Base-by-base conservation (phyloP, 2,797 vertebrate species). In the Xenopus petersii region DNA sequence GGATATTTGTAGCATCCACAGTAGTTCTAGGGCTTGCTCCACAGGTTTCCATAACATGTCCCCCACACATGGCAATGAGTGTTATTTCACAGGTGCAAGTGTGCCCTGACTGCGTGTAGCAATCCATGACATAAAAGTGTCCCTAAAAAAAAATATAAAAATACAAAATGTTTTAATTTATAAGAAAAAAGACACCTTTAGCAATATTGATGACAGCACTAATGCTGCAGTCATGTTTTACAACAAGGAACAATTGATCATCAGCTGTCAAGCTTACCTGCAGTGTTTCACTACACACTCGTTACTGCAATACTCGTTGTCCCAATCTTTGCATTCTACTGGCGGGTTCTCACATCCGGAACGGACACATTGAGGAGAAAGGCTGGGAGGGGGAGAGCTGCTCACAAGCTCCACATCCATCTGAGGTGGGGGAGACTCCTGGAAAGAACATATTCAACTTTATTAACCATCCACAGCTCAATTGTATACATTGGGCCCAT, bases 211-310 rank as follows among this genome's bases (percentile, higher is more conserved):
- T 46, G 12, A 46, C 3, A 13, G 8, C 33, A 12, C 10, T 46
- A 59, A n/a, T 46, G 42, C 13, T 42, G 10, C 12, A 61, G 59
- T 3, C 16, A 13, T 10, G 1, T 46, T 7, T n/a, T 12, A 26
- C 36, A 42, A 42, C 4, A 42, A 42, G 36, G 36, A 42, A 42
- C 36, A 21, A 33, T 5, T 4, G 8, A 59, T n/a, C 1, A n/a
- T 11, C 12, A 42, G 13, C 3, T 58, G 15, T 3, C 7, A 26
- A 0, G 75, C 92, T 73, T 67, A 97, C 95, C 93, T 94, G 94
- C 95, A 97, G 82, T 97, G 95, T 5, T 92, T 94, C 67, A 95
- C 95, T 15, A 97, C 94, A 76, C 95, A 97, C 87, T 97, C 94
- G 13, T 91, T 96, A 88, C 95, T 97, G 83, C 95, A 97, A 82